A percentile compares a stretch with the other conserved stretches of the same genome.
These are phyloP conservation scores for Peucedramus taeniatus DNA, from an alignment of 2,113 vertebrate genomes.

Conservation along the genomic window DNA sequence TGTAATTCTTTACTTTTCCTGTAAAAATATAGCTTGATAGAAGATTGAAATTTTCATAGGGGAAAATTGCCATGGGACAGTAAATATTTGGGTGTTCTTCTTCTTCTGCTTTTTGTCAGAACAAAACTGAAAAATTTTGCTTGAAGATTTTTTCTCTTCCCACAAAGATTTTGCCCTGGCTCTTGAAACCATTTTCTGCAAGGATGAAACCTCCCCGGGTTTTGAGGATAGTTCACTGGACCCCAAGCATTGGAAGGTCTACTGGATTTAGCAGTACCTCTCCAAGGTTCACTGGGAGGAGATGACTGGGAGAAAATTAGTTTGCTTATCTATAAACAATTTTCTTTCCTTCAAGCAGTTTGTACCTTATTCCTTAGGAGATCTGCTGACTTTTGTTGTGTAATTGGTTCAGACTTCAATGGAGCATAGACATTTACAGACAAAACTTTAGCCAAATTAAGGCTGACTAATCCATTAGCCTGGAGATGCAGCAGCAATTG, in stretches of 20 bases:
- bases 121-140: not conserved
- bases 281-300: not conserved
- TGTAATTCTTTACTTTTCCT: too few relatives aligned
- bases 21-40: not conserved
- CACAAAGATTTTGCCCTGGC: not conserved
- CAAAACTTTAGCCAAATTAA: not conserved
- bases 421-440: not conserved
- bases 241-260: not conserved
- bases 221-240: not conserved
- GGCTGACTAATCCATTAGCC: not conserved
- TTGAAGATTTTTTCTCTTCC: not conserved
- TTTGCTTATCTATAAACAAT: not conserved
- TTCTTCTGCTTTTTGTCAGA: not conserved
- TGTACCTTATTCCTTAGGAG: not conserved
- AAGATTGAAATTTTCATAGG: not conserved
- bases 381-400: not conserved
- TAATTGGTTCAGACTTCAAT: not conserved
- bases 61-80: not conserved
- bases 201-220: not conserved
- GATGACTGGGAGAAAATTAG: not conserved
- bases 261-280: not conserved
- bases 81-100: not conserved
- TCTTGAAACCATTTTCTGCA: not conserved
- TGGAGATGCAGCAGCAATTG: not conserved
- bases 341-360: not conserved